These are phyloP conservation scores for Dromococcyx pavoninus DNA, from an alignment of 2,797 vertebrate species.

Conservation along the genomic window DNA sequence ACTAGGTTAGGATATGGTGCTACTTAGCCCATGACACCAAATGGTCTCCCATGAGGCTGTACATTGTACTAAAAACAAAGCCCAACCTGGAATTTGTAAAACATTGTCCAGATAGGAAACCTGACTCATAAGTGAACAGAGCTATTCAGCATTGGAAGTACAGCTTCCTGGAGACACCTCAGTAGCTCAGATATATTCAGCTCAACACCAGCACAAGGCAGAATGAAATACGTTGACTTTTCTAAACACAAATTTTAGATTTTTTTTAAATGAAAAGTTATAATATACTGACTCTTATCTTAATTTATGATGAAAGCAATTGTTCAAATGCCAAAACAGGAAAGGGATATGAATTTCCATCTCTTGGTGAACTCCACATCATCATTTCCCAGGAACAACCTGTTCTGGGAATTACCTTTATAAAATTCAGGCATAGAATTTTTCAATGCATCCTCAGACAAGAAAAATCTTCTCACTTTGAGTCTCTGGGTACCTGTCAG, in stretches of 20 bases:
- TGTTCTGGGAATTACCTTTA: not conserved
- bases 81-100: not conserved
- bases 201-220: not conserved
- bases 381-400: not conserved
- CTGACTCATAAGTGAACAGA: not conserved
- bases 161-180: not conserved
- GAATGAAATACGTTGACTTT: not conserved
- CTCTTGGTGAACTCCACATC: not conserved
- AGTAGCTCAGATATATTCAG: not conserved
- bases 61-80: not conserved
- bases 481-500: accelerated
- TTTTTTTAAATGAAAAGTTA: not conserved
- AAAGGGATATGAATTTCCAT: not conserved
- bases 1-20: not conserved
- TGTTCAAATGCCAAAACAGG: not conserved
- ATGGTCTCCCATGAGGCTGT: not conserved
- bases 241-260: not conserved
- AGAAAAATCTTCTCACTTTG: not conserved
- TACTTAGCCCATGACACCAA: not conserved
- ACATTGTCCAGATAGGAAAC: not conserved
- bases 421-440: not conserved
- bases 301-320: not conserved
- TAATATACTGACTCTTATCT: not conserved
- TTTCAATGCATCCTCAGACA: not conserved
- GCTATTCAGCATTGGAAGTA: not conserved